A percentile compares a stretch with the other conserved stretches of the same genome.
Conservation (phyloP, 2,888 invertebrate genomes). For the Leucania comma region DNA sequence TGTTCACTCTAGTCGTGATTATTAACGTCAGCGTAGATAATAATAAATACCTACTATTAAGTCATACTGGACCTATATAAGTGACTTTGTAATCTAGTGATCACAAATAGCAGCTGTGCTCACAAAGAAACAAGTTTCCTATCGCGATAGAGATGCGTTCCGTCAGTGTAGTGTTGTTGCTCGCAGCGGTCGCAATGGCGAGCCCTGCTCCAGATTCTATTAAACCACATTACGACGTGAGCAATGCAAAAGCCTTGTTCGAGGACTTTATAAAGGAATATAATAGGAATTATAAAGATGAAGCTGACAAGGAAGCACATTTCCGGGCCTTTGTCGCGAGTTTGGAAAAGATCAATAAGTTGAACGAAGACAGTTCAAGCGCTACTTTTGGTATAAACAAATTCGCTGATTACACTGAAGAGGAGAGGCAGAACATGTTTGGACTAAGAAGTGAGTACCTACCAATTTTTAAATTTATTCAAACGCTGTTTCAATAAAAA, state of each 20-base stretch:
- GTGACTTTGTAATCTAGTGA: conserved; percentile 1
- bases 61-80: conserved; percentile 30
- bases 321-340: conserved; percentile 67
- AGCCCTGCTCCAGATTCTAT: conserved; percentile 19
- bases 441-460: conserved; percentile 58
- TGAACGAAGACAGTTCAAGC: conserved; percentile 51
- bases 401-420: conserved; percentile 73
- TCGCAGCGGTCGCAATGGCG: conserved; percentile 59
- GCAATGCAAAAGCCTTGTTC: conserved; percentile 67
- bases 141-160: conserved; percentile 32
- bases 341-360: conserved; percentile 68
- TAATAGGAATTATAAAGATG: conserved; percentile 71
- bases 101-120: conserved; percentile 5
- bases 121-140: conserved; percentile 31
- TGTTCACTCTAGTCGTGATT: background rate
- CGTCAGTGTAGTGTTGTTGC: conserved; percentile 45
- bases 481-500: conserved; percentile 8
- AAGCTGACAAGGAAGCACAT: conserved; percentile 69
- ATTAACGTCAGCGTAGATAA: background rate
- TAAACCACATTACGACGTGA: conserved; percentile 65
- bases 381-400: conserved; percentile 71
- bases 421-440: conserved; percentile 61
- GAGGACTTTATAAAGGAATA: conserved; percentile 69
- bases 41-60: conserved; percentile 4
- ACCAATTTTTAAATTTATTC: background rate